Base-by-base conservation (phyloP, 2,888 invertebrate genomes). In the Apocheima hispidaria region DNA sequence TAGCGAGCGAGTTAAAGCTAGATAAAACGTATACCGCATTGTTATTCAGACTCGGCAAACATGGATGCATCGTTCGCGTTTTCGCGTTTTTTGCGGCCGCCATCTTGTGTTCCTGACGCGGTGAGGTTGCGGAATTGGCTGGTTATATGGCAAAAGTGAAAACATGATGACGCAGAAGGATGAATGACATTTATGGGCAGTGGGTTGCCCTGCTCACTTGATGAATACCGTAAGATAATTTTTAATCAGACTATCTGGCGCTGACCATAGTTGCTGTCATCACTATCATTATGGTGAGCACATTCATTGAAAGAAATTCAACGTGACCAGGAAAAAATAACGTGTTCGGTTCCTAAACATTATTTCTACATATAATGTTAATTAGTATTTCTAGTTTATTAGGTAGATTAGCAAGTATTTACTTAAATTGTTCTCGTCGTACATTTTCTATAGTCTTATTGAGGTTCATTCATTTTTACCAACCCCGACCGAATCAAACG, bases 91-190 rank as follows among this genome's bases (percentile, higher is more conserved):
- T 89, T 87, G 74, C 77, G 26, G 63, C 65, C 81, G 83, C 84
- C 84, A 85, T 87, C 83, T 86, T 84, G 84, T 83, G 67, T 82
- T 82, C 78, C 80, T 80, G 73, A 62, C 69, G 74, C 68, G 74
- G 72, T 74, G 73, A 75, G 74, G 70, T 76, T 74, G 79, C 79
- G 81, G 81, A 87, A 84, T 82, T 76, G 69, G 66, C 74, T 72
- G 74, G 78, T 86, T 86, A 84, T 82, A 83, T 85, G 78, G 83
- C 79, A 88, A 89, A 88, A 90, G 90, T 90, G 88, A 90, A 88
- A 90, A 81, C 79, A 70, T 74, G 73, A 82, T 76, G 71, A 75
- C 68, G 74, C 65, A 74, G 72, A 73, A 78, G 73, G 79, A 79
- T 82, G 77, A 81, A 80, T 74, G 81, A 81, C 81, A 80, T 68